Evolutionary conservation across 2,113 vertebrate species (phyloP).

Genomic region (Hymenochirus boettgeri): DNA sequence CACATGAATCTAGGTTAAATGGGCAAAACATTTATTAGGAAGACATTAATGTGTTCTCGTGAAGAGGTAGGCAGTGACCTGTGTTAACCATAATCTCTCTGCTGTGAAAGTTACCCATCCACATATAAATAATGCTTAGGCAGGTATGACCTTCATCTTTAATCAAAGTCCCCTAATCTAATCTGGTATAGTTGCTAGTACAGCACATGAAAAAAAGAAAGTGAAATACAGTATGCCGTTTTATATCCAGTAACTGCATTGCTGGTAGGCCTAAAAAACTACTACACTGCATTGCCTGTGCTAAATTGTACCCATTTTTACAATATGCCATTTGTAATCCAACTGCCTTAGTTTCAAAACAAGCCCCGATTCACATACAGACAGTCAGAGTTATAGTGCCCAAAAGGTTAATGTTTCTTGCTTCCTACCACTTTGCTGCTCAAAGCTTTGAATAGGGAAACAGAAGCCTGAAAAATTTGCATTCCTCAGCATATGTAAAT

Average conservation of each 20-base stretch:
- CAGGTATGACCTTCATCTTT: not conserved
- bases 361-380: too few species aligned
- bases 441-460: too few species aligned
- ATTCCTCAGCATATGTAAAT: too few species aligned
- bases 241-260: not conserved
- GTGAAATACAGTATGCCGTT: too few species aligned
- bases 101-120: not conserved
- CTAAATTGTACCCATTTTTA: too few species aligned
- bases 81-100: conserved; percentile 8
- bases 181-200: not conserved
- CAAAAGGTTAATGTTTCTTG: too few species aligned
- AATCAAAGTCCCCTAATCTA: not conserved
- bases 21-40: conserved; percentile 27
- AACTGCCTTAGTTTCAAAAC: too few species aligned
- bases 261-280: not conserved
- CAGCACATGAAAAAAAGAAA: too few species aligned
- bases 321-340: too few species aligned
- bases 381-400: too few species aligned
- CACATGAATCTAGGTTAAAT: conserved; percentile 38
- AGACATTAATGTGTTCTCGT: conserved; percentile 28
- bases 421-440: too few species aligned
- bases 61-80: conserved; percentile 21
- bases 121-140: not conserved
- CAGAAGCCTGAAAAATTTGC: too few species aligned
- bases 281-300: not conserved